Base-by-base conservation (phyloP, 2,113 vertebrate genomes). In the Sarotherodon lohbergeri region DNA sequence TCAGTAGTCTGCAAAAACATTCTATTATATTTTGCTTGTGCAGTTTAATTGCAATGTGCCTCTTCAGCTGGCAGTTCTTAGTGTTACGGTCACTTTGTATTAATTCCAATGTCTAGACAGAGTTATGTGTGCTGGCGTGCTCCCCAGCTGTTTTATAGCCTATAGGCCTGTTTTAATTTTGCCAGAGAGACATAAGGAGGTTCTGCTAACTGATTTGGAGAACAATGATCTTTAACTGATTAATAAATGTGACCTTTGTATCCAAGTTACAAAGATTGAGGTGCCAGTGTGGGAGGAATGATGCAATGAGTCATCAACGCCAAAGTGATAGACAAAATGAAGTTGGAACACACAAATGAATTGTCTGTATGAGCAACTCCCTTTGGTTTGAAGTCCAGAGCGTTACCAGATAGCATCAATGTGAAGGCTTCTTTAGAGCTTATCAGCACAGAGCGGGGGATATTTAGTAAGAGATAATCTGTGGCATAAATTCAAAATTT, bases 201-300 rank as follows among this genome's bases (percentile, higher is more conserved):
- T 79, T 57, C 43, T 17, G n/a, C 39, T 34, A 14, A 5, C 50
- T 43, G 46, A 66, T 24, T 86, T 41, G 19, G 8, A 50, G 68
- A 76, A 39, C 3, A 13, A 8, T 10, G 68, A 79, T 86, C 66
- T 71, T 82, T 68, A 24, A 24, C 86, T 50, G 79, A 85, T 86
- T 87, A 90, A 81, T 68, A 63, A 92, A 86, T 52, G 16, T 90
- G 90, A 91, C 91, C 94, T 95, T 95, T 95, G 93, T 59, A 88
- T 91, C 83, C 12, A 76, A 89, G 87, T 88, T 29, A 68, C 71
- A 59, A 61, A 76, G 24, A 24, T n/a, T 29, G 17, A 81, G 68
- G 85, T 88, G 86, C 76, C 80, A 57, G 22, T 19, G 81, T 82
- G 80, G 92, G 81, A 52, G 86, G 86, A 10, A 84, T 36, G 52